Percentiles rank a stretch among this genome's conserved stretches.
Conservation (phyloP, 2,113 vertebrate genomes). For the Halichoerus grypus region DNA sequence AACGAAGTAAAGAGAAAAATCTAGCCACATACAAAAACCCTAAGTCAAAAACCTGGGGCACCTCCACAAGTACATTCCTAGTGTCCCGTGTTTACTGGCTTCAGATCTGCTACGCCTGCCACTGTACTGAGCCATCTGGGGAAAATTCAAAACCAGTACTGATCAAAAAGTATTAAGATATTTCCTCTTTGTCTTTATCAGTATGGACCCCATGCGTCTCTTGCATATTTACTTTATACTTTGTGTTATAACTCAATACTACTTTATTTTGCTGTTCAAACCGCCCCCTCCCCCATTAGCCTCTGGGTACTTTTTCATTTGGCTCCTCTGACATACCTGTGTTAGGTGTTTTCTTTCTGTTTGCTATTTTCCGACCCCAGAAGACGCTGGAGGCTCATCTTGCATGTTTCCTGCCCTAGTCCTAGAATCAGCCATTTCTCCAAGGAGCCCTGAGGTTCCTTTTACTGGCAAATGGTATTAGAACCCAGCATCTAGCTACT, state of each 20-base stretch:
- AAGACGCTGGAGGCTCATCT: not conserved
- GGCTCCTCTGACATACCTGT: not conserved
- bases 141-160: not conserved
- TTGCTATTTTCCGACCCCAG: not conserved
- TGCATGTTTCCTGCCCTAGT: not conserved
- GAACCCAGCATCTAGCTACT: not conserved
- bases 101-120: not conserved
- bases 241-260: not conserved
- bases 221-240: not conserved
- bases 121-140: not conserved
- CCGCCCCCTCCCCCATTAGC: not conserved
- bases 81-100: not conserved
- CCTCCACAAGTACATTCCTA: not conserved
- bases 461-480: not conserved
- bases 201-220: not conserved
- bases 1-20: slow-evolving; percentile 23
- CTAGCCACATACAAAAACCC: not conserved
- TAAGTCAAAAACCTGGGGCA: not conserved
- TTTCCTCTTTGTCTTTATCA: not conserved
- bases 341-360: not conserved
- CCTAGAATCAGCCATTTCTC: not conserved
- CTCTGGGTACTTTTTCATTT: not conserved
- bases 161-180: not conserved
- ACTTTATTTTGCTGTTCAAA: not conserved
- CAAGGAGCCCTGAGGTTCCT: not conserved